phyloP scores from a whole-genome alignment of 2,797 vertebrate species.

The Clarias pachynema region DNA sequence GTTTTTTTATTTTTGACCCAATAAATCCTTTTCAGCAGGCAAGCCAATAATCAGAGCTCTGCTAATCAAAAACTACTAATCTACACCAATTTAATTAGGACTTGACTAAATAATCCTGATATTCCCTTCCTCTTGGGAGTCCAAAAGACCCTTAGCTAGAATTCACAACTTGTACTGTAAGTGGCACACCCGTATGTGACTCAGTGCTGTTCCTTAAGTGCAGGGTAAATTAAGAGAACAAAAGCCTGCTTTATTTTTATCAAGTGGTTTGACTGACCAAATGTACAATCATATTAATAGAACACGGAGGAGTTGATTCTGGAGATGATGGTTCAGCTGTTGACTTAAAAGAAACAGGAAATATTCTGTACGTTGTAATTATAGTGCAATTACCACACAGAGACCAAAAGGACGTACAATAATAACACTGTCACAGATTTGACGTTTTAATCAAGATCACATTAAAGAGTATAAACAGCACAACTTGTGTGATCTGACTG shows the following conservation, averaged over 20 bases:
- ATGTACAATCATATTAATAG: constrained; percentile 1
- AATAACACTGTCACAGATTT: neutral
- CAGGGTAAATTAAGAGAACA: neutral
- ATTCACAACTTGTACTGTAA: neutral
- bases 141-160: neutral
- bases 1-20: neutral
- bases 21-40: neutral
- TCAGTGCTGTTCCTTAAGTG: neutral
- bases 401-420: neutral
- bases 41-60: neutral
- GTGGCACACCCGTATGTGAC: neutral
- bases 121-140: constrained; percentile 4
- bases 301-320: neutral
- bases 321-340: neutral
- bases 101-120: constrained; percentile 1
- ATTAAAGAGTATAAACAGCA: neutral
- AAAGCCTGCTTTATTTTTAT: neutral
- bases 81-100: neutral
- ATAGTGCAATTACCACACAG: constrained; percentile 1
- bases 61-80: constrained; percentile 10
- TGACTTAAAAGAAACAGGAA: neutral
- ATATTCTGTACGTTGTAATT: neutral
- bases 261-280: neutral
- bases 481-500: neutral
- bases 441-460: neutral